These are phyloP conservation scores for Branchellion lobata DNA, from an alignment of 2,888 invertebrate genomes.

Conservation along the genomic window DNA sequence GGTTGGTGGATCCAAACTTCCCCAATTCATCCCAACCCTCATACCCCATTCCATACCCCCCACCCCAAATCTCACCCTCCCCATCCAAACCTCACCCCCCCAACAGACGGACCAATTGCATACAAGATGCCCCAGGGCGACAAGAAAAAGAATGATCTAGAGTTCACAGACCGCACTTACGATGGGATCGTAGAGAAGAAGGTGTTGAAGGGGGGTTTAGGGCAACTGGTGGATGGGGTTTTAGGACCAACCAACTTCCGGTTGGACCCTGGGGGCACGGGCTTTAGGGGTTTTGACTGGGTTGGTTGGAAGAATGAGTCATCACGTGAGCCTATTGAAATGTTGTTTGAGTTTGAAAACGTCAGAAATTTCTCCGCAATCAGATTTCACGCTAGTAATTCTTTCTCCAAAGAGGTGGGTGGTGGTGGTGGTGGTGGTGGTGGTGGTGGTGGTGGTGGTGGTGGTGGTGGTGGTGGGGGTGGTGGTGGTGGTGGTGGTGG, in stretches of 20 bases:
- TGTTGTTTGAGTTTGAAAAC: constrained; percentile 83
- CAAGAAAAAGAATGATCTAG: constrained; percentile 75
- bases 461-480: not conserved
- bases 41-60: not conserved
- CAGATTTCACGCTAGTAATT: constrained; percentile 80
- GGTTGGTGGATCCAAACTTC: no score
- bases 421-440: not conserved
- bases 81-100: not conserved
- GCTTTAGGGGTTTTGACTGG: constrained; percentile 71
- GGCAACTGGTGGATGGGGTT: constrained; percentile 78
- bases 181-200: constrained; percentile 68
- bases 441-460: not conserved
- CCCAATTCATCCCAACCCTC: not conserved
- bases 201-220: constrained; percentile 73
- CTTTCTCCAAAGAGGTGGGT: constrained; percentile 76
- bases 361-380: constrained; percentile 82
- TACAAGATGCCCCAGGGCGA: constrained; percentile 90
- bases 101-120: constrained; percentile 78
- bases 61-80: not conserved
- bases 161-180: constrained; percentile 80
- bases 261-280: constrained; percentile 67
- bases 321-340: constrained; percentile 65
- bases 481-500: not conserved
- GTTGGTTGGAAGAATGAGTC: constrained; percentile 75
- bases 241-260: constrained; percentile 76